Evolutionary conservation across 2,888 invertebrate genomes (phyloP), one percentile per base, ranked within the genome.

Genomic region (Salpingus planirostris): DNA sequence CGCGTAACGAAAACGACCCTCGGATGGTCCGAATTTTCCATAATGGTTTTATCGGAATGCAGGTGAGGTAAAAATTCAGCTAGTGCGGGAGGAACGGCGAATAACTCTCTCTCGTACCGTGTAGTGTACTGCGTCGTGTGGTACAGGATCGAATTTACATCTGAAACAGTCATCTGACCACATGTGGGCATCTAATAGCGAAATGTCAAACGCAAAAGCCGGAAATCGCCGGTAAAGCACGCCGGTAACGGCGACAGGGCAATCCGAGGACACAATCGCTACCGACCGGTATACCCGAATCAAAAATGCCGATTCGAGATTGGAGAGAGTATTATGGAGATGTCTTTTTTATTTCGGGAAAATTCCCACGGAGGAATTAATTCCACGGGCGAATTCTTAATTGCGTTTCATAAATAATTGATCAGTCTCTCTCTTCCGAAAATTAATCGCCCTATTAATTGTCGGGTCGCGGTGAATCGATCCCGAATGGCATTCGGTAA

Each of bases 181-280:
- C 51, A 51, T 51, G 51, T 51, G 51, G 51, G 51, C 43, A 47
- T 49, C 47, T 49, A 51, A 51, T 51, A 48, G 48, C 44, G 43
- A 47, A 38, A 49, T 45, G 51, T 51, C 51, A 51, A 48, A 51
- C 38, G 44, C 48, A 49, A 49, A 45, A 44, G 49, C 43, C 47
- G 43, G 46, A 47, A 46, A 46, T 31, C 36, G 33, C 37, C 33
- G 28, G 13, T 29, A 24, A 29, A 21, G 22, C 29, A 12, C 29
- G 21, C 23, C 11, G 11, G 11, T 12, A 24, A 24, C 11, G 24
- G 8, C n/a, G n/a, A n/a, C n/a, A n/a, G n/a, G n/a, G n/a, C n/a
- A n/a, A n/a, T n/a, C n/a, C n/a, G n/a, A n/a, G n/a, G n/a, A n/a
- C n/a, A n/a, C n/a, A n/a, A n/a, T n/a, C n/a, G n/a, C n/a, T n/a